These are phyloP conservation scores for Halocaridina rubra DNA, from an alignment of 2,888 invertebrate genomes.

Conservation along the genomic window DNA sequence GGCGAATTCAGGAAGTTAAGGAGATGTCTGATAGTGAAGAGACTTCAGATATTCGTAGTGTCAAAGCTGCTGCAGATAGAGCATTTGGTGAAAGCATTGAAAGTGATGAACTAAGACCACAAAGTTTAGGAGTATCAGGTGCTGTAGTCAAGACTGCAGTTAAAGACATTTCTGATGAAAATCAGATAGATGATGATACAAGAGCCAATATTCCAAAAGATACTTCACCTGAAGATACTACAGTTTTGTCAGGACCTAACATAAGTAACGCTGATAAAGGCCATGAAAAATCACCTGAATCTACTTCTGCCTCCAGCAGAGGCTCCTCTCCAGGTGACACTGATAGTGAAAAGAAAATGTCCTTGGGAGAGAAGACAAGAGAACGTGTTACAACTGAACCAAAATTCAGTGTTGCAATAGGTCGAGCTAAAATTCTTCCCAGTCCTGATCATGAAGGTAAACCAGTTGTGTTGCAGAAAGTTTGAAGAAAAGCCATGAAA, in stretches of 20 bases:
- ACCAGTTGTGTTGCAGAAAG: conserved; percentile 80
- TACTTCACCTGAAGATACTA: background rate
- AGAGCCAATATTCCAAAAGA: no score
- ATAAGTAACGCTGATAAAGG: background rate
- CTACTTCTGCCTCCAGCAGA: background rate
- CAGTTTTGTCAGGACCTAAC: background rate
- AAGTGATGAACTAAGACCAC: no score
- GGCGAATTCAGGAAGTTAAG: conserved; percentile 35
- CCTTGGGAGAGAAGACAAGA: conserved; percentile 75
- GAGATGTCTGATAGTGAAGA: background rate
- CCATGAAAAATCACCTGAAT: background rate
- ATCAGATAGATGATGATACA: no score
- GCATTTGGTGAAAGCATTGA: background rate
- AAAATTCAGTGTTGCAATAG: conserved; percentile 77
- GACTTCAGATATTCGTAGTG: background rate
- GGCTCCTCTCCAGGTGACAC: conserved; percentile 67
- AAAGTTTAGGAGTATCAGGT: no score
- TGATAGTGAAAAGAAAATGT: no score
- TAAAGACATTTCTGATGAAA: no score
- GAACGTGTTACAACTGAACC: conserved; percentile 75
- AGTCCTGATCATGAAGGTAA: conserved; percentile 76
- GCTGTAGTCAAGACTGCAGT: no score
- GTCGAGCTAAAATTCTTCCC: conserved; percentile 73
- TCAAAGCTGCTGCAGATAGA: background rate
- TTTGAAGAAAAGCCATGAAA: conserved; percentile 78